Conservation (phyloP, 92 coral and sea anemone genomes). For the Parazoanthus atlanticus region DNA sequence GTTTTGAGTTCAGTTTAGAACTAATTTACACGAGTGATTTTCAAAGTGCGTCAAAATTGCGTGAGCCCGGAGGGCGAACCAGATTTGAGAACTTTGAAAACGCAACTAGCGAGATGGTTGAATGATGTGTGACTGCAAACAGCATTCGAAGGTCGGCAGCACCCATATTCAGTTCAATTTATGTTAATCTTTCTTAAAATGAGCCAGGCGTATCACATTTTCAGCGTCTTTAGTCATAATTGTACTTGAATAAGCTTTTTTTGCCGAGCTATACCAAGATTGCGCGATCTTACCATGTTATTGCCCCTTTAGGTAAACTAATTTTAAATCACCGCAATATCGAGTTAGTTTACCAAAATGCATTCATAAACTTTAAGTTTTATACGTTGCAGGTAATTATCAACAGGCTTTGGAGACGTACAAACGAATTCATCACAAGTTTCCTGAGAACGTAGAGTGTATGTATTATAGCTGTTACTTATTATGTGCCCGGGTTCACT, state of each 20-base stretch:
- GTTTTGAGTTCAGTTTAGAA: background rate
- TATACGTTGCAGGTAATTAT: slow-evolving; percentile 75
- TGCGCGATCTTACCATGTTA: too few relatives aligned
- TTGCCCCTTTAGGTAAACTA: too few relatives aligned
- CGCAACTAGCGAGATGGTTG: too few relatives aligned
- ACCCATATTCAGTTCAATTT: too few relatives aligned
- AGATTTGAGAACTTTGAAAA: too few relatives aligned
- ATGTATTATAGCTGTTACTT: slow-evolving; percentile 16
- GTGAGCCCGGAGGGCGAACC: background rate
- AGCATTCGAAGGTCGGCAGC: too few relatives aligned
- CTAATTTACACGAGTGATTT: background rate
- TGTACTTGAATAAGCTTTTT: background rate
- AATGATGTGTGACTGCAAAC: too few relatives aligned
- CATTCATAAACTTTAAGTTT: too few relatives aligned
- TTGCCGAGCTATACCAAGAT: background rate
- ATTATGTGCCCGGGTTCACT: background rate
- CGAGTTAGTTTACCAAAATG: too few relatives aligned
- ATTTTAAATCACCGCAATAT: background rate
- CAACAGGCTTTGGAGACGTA: slow-evolving; percentile 98
- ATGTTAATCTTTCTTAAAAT: too few relatives aligned
- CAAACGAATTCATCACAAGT: slow-evolving; percentile 87
- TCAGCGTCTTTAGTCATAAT: too few relatives aligned
- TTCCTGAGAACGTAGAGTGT: slow-evolving; percentile 98
- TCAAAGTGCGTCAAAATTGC: background rate
- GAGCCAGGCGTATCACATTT: too few relatives aligned